A percentile compares a stretch with the other conserved stretches of the same genome.
Evolutionary conservation across 2,797 vertebrate species (phyloP).

Genomic region (Eleutherodactylus coqui): DNA sequence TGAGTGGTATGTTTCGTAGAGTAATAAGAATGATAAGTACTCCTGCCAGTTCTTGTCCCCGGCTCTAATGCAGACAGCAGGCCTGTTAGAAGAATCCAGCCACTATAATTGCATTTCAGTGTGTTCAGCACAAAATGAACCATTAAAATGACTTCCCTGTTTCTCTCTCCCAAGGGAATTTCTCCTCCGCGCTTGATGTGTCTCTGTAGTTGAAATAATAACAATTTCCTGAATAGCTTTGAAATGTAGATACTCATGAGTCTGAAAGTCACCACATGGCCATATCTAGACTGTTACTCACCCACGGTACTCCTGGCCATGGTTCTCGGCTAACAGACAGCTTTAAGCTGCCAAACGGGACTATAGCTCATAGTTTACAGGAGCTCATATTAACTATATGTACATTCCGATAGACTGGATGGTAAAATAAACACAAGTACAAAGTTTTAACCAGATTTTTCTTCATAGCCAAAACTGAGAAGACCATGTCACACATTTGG

Average conservation of each 20-base stretch:
- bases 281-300: conserved; percentile 63
- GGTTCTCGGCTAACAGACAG: background rate
- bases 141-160: conserved; percentile 62
- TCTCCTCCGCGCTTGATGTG: conserved; percentile 46
- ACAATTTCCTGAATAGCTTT: conserved; percentile 60
- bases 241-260: conserved; percentile 53
- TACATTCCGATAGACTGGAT: background rate
- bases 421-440: background rate
- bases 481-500: background rate
- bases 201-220: conserved; percentile 56
- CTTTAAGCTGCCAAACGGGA: conserved; percentile 11
- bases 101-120: conserved; percentile 57
- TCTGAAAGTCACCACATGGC: conserved; percentile 41
- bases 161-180: conserved; percentile 53
- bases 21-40: conserved; percentile 15
- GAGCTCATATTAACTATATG: background rate
- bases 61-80: conserved; percentile 5
- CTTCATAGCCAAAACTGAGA: background rate
- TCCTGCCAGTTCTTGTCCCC: conserved; percentile 10
- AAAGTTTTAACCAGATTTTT: background rate
- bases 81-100: conserved; percentile 41
- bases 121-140: conserved; percentile 57
- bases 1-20: background rate
- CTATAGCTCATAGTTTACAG: background rate
- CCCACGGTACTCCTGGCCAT: conserved; percentile 22